A percentile compares a stretch with the other conserved stretches of the same genome.
Evolutionary conservation across 64 coral and sea anemone genomes (phyloP).

Genomic region (Montipora foliosa): DNA sequence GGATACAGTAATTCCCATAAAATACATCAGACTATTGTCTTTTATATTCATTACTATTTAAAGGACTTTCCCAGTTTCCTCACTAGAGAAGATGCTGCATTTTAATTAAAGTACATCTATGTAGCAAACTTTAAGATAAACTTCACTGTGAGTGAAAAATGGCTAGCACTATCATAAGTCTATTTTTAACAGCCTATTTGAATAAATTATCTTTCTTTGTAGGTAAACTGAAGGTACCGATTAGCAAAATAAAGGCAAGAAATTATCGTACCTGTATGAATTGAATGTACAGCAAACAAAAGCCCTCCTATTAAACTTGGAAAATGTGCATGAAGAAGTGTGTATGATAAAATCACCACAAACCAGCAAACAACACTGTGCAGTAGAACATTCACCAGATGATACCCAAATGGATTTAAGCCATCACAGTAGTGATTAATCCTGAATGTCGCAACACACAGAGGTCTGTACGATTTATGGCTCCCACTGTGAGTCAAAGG

Average conservation of each 20-base stretch:
- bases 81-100: no score
- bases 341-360: slow-evolving; percentile 70
- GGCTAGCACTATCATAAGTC: no score
- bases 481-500: slow-evolving; percentile 97
- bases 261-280: slow-evolving; percentile 86
- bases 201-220: no score
- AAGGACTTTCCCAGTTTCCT: no score
- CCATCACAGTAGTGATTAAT: slow-evolving; percentile 77
- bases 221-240: no score
- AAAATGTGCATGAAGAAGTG: slow-evolving; percentile 67
- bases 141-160: no score
- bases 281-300: slow-evolving; percentile 93
- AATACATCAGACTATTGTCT: no score
- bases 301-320: slow-evolving; percentile 68
- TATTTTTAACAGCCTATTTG: no score
- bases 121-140: no score
- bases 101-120: no score
- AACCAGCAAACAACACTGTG: slow-evolving; percentile 80
- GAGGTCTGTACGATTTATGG: slow-evolving; percentile 93
- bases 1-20: no score
- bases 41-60: no score
- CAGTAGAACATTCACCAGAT: slow-evolving; percentile 82
- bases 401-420: slow-evolving; percentile 91
- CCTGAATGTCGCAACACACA: slow-evolving; percentile 95
- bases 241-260: background rate